These are phyloP conservation scores for Achroia grisella DNA, from an alignment of 1,140 invertebrate genomes.

Conservation along the genomic window DNA sequence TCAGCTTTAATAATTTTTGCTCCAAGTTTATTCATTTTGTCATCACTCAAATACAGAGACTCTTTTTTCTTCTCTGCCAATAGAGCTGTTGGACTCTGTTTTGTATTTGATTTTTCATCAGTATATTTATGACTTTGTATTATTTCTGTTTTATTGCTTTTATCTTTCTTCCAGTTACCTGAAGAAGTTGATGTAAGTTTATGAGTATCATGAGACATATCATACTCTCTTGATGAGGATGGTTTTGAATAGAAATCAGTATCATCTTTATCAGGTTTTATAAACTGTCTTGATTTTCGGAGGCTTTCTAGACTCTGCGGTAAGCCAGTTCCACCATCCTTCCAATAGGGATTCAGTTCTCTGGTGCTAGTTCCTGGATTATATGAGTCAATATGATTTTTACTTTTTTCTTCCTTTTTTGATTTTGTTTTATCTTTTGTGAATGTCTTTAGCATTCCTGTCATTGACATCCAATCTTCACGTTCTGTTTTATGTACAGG, in stretches of 20 bases:
- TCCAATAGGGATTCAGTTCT: constrained; percentile 96
- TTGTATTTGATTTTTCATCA: constrained; percentile 22
- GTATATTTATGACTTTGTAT: background rate
- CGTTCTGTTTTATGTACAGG: constrained; percentile 26
- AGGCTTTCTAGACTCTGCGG: constrained; percentile 67
- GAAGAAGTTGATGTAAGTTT: constrained; percentile 2
- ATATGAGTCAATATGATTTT: constrained; percentile 75
- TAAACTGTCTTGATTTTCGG: constrained; percentile 58
- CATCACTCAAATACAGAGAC: constrained; percentile 76
- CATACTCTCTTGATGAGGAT: constrained; percentile 13
- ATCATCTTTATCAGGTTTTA: constrained; percentile 46
- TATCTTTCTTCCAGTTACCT: constrained; percentile 37
- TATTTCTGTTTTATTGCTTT: constrained; percentile 8
- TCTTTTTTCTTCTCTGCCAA: constrained; percentile 16
- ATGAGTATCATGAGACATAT: too few species aligned
- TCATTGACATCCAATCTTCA: constrained; percentile 76
- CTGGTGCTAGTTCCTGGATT: constrained; percentile 81
- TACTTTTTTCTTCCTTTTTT: constrained; percentile 63
- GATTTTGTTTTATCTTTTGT: constrained; percentile 66
- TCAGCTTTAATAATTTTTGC: constrained; percentile 94
- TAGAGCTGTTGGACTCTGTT: constrained; percentile 5
- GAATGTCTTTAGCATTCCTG: constrained; percentile 63
- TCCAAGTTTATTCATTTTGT: constrained; percentile 90
- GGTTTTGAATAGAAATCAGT: constrained; percentile 38
- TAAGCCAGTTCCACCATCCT: constrained; percentile 88